Evolutionary conservation across 2,113 vertebrate genomes (phyloP).

Genomic region (Pachycephala philippinensis): DNA sequence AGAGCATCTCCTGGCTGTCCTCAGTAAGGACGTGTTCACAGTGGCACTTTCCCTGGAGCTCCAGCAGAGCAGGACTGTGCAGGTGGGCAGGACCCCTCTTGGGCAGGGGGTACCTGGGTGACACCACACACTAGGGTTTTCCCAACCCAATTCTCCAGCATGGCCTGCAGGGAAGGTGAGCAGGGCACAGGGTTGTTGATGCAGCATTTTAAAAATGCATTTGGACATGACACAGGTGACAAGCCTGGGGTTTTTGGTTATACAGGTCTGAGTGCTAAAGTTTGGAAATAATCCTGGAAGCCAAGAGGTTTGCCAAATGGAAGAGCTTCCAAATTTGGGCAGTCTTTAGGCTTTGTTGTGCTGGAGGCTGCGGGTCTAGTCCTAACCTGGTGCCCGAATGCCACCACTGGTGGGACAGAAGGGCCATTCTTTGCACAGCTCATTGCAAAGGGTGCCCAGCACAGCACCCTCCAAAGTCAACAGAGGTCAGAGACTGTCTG

Average conservation of each 20-base stretch:
- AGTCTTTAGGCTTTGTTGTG: background rate
- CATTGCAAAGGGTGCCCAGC: background rate
- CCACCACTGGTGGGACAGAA: rapidly evolving
- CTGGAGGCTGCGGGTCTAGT: background rate
- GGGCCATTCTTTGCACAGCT: background rate
- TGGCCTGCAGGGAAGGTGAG: background rate
- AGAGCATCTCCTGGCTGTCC: background rate
- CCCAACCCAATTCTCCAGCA: background rate
- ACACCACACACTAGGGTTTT: background rate
- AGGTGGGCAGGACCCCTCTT: background rate
- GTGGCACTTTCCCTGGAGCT: background rate
- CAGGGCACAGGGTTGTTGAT: background rate
- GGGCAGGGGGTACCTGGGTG: background rate
- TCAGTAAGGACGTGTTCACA: rapidly evolving
- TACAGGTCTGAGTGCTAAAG: background rate
- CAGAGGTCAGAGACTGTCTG: background rate
- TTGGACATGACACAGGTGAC: background rate
- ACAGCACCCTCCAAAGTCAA: background rate
- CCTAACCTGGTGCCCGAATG: rapidly evolving
- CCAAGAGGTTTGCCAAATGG: background rate
- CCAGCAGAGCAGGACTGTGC: background rate
- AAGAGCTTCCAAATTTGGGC: background rate
- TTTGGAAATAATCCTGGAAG: background rate
- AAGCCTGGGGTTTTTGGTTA: background rate
- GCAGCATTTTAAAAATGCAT: background rate